Evolutionary conservation across 2,797 vertebrate genomes (phyloP).

Genomic region (Xenopus petersii): DNA sequence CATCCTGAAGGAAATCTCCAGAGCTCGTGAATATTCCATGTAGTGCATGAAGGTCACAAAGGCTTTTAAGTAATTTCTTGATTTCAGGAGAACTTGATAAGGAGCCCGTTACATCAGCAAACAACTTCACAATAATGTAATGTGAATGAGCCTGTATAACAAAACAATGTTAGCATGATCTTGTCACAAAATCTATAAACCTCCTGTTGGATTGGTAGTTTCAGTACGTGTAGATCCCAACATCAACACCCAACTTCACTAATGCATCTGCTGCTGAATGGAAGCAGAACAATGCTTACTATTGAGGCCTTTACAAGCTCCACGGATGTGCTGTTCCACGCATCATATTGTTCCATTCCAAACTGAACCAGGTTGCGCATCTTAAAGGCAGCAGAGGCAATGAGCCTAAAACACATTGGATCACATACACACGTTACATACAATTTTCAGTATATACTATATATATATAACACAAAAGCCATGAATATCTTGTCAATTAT

Average conservation of each 20-base stretch:
- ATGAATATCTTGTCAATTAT: no score
- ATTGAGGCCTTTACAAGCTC: constrained; percentile 63
- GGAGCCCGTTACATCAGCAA: constrained; percentile 57
- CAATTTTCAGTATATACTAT: no score
- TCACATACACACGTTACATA: no score
- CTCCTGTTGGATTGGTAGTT: no score
- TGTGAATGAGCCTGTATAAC: constrained; percentile 68
- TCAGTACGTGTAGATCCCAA: no score
- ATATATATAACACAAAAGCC: no score
- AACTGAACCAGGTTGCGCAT: constrained; percentile 58
- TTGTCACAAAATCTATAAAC: not conserved
- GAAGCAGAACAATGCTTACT: constrained; percentile 54
- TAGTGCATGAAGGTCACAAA: constrained; percentile 70
- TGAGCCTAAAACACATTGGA: constrained; percentile 54
- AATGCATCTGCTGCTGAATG: no score
- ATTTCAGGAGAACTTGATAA: constrained; percentile 57
- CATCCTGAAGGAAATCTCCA: constrained; percentile 65
- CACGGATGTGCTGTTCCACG: constrained; percentile 67
- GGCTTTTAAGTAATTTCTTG: constrained; percentile 61
- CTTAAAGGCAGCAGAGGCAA: constrained; percentile 54
- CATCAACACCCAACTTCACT: no score
- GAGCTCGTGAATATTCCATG: constrained; percentile 61
- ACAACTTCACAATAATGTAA: constrained; percentile 64
- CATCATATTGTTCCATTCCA: constrained; percentile 56
- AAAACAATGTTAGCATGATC: not conserved